phyloP scores from a whole-genome alignment of 2,113 vertebrate species.

The Actenoides hombroni region DNA sequence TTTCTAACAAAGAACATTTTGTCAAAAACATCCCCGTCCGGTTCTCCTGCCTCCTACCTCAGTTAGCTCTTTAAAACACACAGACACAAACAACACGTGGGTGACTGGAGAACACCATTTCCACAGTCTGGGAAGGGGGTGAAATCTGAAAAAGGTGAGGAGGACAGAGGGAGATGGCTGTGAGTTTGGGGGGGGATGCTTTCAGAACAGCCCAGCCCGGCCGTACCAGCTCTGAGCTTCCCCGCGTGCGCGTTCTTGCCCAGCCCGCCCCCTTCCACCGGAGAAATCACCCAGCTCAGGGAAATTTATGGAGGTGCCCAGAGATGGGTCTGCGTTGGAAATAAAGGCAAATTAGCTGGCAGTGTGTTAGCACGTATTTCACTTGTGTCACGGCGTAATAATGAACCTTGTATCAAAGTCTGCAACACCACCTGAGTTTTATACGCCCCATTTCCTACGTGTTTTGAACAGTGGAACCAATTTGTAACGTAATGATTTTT shows the following conservation, averaged over 20 bases:
- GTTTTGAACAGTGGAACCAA: constrained; percentile 78
- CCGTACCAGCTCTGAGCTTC: neutral
- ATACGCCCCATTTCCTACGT: constrained; percentile 79
- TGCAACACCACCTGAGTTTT: constrained; percentile 76
- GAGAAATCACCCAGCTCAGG: constrained; percentile 38
- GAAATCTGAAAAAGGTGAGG: constrained; percentile 19
- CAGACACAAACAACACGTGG: neutral
- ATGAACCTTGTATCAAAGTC: constrained; percentile 75
- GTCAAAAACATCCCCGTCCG: neutral
- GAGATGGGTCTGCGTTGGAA: constrained; percentile 60
- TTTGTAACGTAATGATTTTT: constrained; percentile 84
- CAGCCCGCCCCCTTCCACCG: neutral
- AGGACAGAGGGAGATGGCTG: neutral
- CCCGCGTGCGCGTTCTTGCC: neutral
- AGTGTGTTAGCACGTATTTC: constrained; percentile 74
- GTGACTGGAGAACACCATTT: neutral
- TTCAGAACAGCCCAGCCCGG: neutral
- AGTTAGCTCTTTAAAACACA: neutral
- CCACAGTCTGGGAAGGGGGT: neutral
- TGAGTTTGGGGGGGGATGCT: neutral
- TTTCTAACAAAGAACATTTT: constrained; percentile 33
- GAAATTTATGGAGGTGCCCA: constrained; percentile 63
- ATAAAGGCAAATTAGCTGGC: constrained; percentile 75
- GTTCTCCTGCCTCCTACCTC: neutral
- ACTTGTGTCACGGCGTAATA: constrained; percentile 70